Percentiles rank a stretch among this genome's conserved stretches.
phyloP scores from a whole-genome alignment of 2,797 vertebrate species.

The Hafferia zeledoni region DNA sequence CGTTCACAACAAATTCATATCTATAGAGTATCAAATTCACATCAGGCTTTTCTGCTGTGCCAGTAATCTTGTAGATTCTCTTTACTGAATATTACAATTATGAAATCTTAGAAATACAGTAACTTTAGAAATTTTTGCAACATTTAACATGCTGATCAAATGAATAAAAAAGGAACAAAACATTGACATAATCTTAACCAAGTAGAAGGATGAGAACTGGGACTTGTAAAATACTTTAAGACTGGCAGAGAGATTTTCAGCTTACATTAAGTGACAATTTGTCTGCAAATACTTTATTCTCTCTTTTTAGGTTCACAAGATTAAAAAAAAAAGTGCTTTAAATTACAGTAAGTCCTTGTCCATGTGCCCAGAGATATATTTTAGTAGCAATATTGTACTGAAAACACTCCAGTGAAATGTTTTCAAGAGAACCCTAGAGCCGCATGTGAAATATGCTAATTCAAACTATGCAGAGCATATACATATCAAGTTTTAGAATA shows the following conservation, averaged over 20 bases:
- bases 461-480: not conserved
- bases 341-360: not conserved
- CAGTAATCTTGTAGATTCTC: not conserved
- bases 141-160: not conserved
- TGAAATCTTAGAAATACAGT: not conserved
- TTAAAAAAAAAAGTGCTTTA: not conserved
- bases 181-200: not conserved
- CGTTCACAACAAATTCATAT: not conserved
- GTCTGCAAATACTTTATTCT: not conserved
- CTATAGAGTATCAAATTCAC: not conserved
- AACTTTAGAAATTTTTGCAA: not conserved
- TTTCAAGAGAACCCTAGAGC: not conserved
- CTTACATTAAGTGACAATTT: not conserved
- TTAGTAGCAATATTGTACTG: not conserved
- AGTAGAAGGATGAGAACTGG: not conserved
- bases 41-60: not conserved
- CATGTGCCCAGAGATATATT: not conserved
- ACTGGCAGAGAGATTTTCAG: not conserved
- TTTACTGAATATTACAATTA: not conserved
- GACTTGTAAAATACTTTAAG: not conserved
- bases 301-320: not conserved
- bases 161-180: not conserved
- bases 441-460: not conserved
- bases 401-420: not conserved
- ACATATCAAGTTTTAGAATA: not conserved